Conservation (phyloP, 2,888 invertebrate genomes). For the Escarpia spicata region DNA sequence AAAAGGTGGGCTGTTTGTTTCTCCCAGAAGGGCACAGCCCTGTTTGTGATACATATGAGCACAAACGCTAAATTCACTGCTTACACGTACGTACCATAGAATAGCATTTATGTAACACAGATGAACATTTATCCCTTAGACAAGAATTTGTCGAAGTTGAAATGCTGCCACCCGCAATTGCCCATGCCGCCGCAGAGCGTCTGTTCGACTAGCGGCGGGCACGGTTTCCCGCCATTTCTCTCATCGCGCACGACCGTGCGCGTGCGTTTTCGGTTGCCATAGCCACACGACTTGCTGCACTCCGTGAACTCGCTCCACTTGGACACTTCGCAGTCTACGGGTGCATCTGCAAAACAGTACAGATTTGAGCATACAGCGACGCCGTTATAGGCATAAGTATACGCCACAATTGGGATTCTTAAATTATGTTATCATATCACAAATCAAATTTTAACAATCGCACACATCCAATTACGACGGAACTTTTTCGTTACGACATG, state of each 20-base stretch:
- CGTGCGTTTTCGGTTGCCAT: conserved; percentile 85
- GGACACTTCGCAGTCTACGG: conserved; percentile 81
- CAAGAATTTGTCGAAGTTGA: conserved; percentile 23
- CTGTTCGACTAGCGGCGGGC: conserved; percentile 63
- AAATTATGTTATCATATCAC: too few species aligned
- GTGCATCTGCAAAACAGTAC: conserved; percentile 69
- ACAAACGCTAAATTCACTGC: neutral
- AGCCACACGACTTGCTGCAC: conserved; percentile 89
- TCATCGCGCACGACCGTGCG: conserved; percentile 81
- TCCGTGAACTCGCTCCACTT: conserved; percentile 70
- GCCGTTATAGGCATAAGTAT: too few species aligned
- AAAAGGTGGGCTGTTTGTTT: too few species aligned
- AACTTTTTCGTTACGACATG: too few species aligned
- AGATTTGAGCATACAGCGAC: neutral
- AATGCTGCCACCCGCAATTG: conserved; percentile 38
- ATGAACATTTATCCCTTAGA: neutral
- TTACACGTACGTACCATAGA: neutral
- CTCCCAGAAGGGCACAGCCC: too few species aligned
- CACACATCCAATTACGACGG: too few species aligned
- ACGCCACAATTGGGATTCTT: too few species aligned
- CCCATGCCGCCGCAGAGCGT: conserved; percentile 39
- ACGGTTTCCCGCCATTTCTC: conserved; percentile 81
- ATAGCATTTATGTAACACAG: neutral
- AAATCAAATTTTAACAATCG: too few species aligned
- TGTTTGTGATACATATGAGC: neutral